Base-by-base conservation (phyloP, 64 coral and sea anemone genomes). In the Pocillopora verrucosa region DNA sequence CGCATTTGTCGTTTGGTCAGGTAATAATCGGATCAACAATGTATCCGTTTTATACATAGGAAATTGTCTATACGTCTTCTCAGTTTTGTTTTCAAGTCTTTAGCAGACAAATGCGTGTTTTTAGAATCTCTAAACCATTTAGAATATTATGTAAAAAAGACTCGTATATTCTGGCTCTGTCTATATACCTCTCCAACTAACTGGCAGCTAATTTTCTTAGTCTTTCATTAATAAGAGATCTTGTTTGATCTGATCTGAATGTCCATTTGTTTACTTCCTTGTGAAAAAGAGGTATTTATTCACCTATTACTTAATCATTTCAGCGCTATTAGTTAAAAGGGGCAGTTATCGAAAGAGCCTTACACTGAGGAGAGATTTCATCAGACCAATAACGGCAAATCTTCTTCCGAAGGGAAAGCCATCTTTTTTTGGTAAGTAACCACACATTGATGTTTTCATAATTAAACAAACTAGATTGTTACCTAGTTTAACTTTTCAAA, bases 281-380 rank as follows among this genome's bases (percentile, higher is more conserved):
- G 64, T 69, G 38, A 84, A 84, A 84, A 37, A 65, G 64, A 56
- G 56, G 34, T 72, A 51, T 84, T 84, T 84, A 84, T 20, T 84
- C 63, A 12, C 36, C 36, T 56, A 84, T 84, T 84, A 84, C 82
- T 72, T 84, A 56, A 84, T 65, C 11, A 84, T 84, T 84, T 84
- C 65, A 70, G 56, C 56, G 82, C 82, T 70, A 84, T 84, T 84
- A 84, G 82, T 84, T 84, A 84, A 84, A 84, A 84, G 65, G 63
- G 24, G 36, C 7, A 10, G 38, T 70, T 84, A 26, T 12, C 56
- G 20, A 24, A 69, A n/a, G 4, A 69, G 1, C 20, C 70, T 72
- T 57, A 30, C 82, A 25, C 19, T n/a, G 1, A 19, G 12, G 19
- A 38, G 15, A 72, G 20, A 65, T 22, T 70, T 22, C 19, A 84